Evolutionary conservation across 2,113 vertebrate species (phyloP), one percentile per base, ranked within the genome.

Genomic region (Catharus minimus): DNA sequence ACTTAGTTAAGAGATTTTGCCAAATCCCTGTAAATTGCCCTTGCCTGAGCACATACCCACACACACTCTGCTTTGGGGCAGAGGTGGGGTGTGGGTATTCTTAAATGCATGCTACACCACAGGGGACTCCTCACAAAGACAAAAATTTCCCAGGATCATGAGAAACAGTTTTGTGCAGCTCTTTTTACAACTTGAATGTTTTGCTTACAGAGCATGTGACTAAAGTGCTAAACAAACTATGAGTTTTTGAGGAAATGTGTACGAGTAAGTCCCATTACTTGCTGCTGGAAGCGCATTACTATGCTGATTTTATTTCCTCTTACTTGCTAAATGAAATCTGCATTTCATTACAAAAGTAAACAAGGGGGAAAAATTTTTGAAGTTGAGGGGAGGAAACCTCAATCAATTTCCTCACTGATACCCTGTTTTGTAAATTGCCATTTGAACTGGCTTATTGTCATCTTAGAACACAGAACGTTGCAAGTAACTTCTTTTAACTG

Each of bases 381-480:
- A 50, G 28, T 4, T 57, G 38, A 13, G 53, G 15, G 53, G 74
- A 78, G 30, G 32, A 77, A 90, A 44, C 13, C 8, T 84, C 28
- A 20, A 66, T 24, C 43, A 82, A 15, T 16, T 72, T n/a, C 30
- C 19, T 62, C 50, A 55, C 11, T 8, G 11, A 57, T 30, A 68
- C 2, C 3, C 15, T 28, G 5, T 2, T 57, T 77, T 76, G 43
- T 21, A 28, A 65, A 60, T 10, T 65, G 58, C 10, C 10, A 0
- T 2, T 21, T 38, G 15, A 65, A 50, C 15, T 36, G 22, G 22
- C 23, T 49, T 52, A 56, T 18, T 53, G 50, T 89, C 27, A 62
- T 68, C 23, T 62, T 20, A 24, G 30, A 66, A 33, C 0, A 0
- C 23, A 28, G 18, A 66, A 38, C 2, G 4, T 7, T 85, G 13